Evolutionary conservation across 2,888 invertebrate species (phyloP).

Genomic region (Stictocephala bisonia): DNA sequence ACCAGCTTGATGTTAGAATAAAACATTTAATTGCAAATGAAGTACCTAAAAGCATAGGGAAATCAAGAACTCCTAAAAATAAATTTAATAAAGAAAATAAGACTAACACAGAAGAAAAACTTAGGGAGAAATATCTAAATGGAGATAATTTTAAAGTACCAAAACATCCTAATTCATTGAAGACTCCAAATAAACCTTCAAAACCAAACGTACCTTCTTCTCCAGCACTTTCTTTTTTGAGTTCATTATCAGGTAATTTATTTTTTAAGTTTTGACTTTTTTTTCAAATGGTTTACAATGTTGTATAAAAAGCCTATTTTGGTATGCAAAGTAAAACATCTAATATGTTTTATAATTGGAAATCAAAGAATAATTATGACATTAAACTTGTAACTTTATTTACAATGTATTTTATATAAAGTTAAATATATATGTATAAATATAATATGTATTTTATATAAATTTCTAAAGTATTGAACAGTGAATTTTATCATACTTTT

Average conservation of each 20-base stretch:
- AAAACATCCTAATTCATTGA: constrained; percentile 5
- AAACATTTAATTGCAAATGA: not conserved
- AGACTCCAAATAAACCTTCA: not conserved
- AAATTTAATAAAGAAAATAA: not conserved
- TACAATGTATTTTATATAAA: no score
- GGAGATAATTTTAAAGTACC: constrained; percentile 11
- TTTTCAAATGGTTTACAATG: not conserved
- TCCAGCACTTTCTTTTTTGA: constrained; percentile 51
- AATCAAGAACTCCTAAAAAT: constrained; percentile 18
- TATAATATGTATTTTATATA: no score
- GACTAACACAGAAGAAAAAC: not conserved
- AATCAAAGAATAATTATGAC: no score
- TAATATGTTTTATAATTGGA: no score
- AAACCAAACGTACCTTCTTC: constrained; percentile 10
- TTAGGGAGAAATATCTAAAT: not conserved
- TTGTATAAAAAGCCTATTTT: not conserved
- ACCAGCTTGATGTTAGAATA: not conserved
- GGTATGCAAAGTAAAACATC: no score
- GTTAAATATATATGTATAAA: no score
- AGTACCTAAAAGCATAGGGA: constrained; percentile 28
- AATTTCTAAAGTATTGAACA: no score
- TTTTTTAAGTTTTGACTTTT: not conserved
- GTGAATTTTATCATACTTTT: no score
- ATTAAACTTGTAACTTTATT: no score
- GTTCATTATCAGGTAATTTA: constrained; percentile 53